These are phyloP conservation scores for Torymus auratus DNA, from an alignment of 2,888 invertebrate genomes.

Conservation along the genomic window DNA sequence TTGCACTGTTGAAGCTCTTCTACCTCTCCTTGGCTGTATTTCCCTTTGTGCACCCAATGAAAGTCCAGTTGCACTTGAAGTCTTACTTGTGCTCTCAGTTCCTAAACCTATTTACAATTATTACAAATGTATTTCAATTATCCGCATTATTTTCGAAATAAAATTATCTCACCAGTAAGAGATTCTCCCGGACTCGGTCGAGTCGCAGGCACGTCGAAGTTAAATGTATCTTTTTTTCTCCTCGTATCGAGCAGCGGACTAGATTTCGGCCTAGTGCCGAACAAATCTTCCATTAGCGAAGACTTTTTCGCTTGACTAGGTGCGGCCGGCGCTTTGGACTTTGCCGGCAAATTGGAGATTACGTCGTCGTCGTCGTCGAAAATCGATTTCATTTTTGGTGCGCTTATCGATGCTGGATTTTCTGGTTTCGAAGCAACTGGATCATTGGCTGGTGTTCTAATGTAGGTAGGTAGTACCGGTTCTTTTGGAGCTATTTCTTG, in stretches of 20 bases:
- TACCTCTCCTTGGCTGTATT: constrained; percentile 64
- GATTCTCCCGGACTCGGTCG: constrained; percentile 59
- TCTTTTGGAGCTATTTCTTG: not conserved
- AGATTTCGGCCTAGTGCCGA: constrained; percentile 63
- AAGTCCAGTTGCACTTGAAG: constrained; percentile 21
- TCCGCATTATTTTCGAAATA: not conserved
- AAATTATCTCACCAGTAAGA: constrained; percentile 54
- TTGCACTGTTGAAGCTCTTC: constrained; percentile 62
- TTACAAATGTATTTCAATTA: not conserved
- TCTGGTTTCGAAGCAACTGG: not conserved
- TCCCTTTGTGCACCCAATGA: constrained; percentile 61
- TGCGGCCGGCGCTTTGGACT: constrained; percentile 47
- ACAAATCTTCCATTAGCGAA: constrained; percentile 68
- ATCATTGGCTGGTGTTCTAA: not conserved
- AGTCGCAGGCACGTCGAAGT: constrained; percentile 49
- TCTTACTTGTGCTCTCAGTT: constrained; percentile 35
- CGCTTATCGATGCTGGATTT: constrained; percentile 47
- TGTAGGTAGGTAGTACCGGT: not conserved
- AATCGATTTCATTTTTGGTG: constrained; percentile 54
- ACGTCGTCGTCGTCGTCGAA: constrained; percentile 56
- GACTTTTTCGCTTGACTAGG: constrained; percentile 64
- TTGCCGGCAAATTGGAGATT: constrained; percentile 56
- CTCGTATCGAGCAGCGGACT: constrained; percentile 22
- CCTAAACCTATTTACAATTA: constrained; percentile 3
- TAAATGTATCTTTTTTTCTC: constrained; percentile 40